Conservation (phyloP, 2,797 vertebrate species). For the Manis pentadactyla region DNA sequence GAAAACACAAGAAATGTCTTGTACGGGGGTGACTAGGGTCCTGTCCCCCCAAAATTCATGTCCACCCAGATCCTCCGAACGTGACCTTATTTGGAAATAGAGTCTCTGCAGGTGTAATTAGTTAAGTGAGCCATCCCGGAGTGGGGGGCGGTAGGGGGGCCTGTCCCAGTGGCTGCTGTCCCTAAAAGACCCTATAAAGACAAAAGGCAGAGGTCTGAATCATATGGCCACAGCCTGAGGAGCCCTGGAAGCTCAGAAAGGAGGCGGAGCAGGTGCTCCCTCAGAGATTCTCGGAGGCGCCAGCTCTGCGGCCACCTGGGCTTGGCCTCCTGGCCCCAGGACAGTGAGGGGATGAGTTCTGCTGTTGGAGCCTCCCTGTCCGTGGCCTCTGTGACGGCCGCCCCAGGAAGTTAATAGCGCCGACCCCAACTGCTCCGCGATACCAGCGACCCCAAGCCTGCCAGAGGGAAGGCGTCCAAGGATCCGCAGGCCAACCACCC, state of each 20-base stretch:
- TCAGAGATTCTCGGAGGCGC: not conserved
- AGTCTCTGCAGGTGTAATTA: not conserved
- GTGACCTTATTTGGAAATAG: not conserved
- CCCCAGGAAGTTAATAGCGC: too few species aligned
- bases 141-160: too few species aligned
- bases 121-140: not conserved
- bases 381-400: not conserved
- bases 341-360: fast-evolving
- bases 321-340: not conserved
- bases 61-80: not conserved
- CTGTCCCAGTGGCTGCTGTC: not conserved
- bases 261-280: not conserved
- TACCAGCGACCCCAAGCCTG: too few species aligned
- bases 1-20: not conserved
- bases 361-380: not conserved
- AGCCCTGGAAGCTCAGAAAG: not conserved
- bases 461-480: too few species aligned
- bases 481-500: too few species aligned
- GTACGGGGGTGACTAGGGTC: not conserved
- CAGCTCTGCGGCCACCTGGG: too few species aligned
- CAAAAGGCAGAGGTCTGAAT: not conserved
- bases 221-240: not conserved
- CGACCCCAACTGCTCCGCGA: too few species aligned
- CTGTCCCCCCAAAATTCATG: not conserved
- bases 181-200: not conserved